Conservation (phyloP, 1,140 invertebrate genomes). For the Drosophila teissieri region DNA sequence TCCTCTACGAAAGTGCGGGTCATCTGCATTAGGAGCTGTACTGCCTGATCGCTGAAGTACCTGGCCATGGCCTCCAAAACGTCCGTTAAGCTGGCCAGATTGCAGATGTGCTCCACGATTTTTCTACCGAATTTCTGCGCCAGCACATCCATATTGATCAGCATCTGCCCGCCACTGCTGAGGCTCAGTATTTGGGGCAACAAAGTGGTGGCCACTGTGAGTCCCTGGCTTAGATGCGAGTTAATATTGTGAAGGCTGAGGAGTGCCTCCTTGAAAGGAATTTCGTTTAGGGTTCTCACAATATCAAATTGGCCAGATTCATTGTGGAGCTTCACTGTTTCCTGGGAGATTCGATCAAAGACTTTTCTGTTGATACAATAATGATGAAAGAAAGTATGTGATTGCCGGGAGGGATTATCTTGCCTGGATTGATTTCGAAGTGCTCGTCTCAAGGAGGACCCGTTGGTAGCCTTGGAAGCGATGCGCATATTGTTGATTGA, state of each 20-base stretch:
- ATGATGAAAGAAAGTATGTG: no score
- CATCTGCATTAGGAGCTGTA: slow-evolving; percentile 59
- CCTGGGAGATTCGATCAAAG: slow-evolving; percentile 49
- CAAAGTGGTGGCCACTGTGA: slow-evolving; percentile 30
- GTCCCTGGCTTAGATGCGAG: slow-evolving; percentile 44
- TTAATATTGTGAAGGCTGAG: slow-evolving; percentile 54
- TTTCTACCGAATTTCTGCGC: slow-evolving; percentile 51
- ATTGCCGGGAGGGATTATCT: neutral
- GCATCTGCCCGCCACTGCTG: slow-evolving; percentile 28
- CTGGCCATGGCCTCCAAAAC: slow-evolving; percentile 52
- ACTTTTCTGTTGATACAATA: slow-evolving; percentile 26
- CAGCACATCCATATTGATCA: slow-evolving; percentile 48
- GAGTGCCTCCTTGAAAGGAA: slow-evolving; percentile 67
- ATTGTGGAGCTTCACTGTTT: slow-evolving; percentile 50
- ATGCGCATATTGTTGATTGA: slow-evolving; percentile 73
- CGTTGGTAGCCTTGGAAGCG: slow-evolving; percentile 61
- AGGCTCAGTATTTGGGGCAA: slow-evolving; percentile 42
- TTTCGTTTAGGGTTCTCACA: slow-evolving; percentile 73
- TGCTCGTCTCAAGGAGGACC: slow-evolving; percentile 40
- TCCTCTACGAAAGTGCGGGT: slow-evolving; percentile 66
- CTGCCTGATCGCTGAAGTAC: slow-evolving; percentile 55
- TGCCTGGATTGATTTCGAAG: slow-evolving; percentile 52
- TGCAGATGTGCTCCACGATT: slow-evolving; percentile 71
- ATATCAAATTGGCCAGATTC: slow-evolving; percentile 60
- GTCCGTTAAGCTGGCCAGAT: slow-evolving; percentile 57